These are phyloP conservation scores for Barnardius zonarius DNA, from an alignment of 2,113 vertebrate species.

Conservation along the genomic window DNA sequence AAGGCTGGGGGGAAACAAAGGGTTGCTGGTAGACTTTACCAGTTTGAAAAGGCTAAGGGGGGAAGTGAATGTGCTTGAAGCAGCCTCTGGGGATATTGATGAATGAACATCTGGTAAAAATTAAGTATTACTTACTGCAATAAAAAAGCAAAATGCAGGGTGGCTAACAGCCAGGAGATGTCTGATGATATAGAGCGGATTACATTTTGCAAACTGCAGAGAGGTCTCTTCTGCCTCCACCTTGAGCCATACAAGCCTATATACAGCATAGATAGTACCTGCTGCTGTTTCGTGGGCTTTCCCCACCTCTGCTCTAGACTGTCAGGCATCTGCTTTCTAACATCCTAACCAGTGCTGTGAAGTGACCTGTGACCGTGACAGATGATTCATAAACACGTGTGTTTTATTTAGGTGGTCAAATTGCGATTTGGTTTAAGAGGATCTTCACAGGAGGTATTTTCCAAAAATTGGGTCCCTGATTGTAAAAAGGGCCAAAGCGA, in stretches of 20 bases:
- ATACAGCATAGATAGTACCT: accelerated
- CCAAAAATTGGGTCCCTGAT: not conserved
- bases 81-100: not conserved
- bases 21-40: not conserved
- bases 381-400: not conserved
- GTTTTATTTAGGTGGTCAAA: not conserved
- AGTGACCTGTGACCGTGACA: not conserved
- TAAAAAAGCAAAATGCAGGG: not conserved
- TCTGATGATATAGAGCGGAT: not conserved
- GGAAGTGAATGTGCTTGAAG: not conserved
- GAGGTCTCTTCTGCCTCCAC: not conserved
- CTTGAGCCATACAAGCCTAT: not conserved
- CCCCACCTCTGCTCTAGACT: not conserved
- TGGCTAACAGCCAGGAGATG: constrained; percentile 13
- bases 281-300: not conserved
- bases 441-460: not conserved
- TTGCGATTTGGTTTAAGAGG: not conserved
- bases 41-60: not conserved
- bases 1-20: not conserved
- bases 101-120: constrained; percentile 39
- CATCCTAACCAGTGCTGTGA: not conserved
- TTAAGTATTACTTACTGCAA: constrained; percentile 7
- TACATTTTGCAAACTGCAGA: not conserved
- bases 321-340: not conserved
- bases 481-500: not conserved